A percentile compares a stretch with the other conserved stretches of the same genome.
Conservation (phyloP, 2,113 vertebrate genomes). For the Rutilus rutilus region DNA sequence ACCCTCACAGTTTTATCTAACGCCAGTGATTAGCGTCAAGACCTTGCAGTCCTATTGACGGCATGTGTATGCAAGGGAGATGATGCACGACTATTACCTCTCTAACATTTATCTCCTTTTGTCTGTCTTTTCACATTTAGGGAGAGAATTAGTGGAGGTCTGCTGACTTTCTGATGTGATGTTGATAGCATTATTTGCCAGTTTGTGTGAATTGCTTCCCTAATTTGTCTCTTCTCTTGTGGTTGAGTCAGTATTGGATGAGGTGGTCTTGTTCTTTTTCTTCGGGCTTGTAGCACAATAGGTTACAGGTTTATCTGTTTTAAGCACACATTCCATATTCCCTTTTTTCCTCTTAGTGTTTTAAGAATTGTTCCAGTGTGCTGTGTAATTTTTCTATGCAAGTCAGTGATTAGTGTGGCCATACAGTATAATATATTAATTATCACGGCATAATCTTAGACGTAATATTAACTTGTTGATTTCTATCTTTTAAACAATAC, state of each 20-base stretch:
- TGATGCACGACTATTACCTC: conserved; percentile 41
- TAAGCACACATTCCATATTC: neutral
- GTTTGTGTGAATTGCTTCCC: conserved; percentile 42
- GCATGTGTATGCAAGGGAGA: conserved; percentile 33
- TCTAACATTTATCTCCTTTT: conserved; percentile 47
- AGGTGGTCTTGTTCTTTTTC: neutral
- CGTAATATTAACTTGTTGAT: neutral
- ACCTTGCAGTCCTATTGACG: conserved; percentile 75
- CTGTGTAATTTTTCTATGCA: neutral
- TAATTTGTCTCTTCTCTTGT: conserved; percentile 43
- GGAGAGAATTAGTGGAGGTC: conserved; percentile 57
- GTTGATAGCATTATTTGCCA: conserved; percentile 71
- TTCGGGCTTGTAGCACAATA: conserved; percentile 10
- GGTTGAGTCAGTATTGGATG: conserved; percentile 16
- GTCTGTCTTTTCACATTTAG: conserved; percentile 38
- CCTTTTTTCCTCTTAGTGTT: neutral
- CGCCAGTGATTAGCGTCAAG: conserved; percentile 79
- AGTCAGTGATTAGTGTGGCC: neutral
- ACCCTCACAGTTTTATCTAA: conserved; percentile 80
- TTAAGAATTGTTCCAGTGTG: neutral
- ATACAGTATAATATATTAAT: neutral
- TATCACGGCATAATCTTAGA: neutral
- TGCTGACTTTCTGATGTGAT: conserved; percentile 73
- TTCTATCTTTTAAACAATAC: neutral
- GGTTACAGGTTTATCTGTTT: neutral